These are phyloP conservation scores for Synergus itoensis DNA, from an alignment of 2,888 invertebrate genomes.

Conservation along the genomic window DNA sequence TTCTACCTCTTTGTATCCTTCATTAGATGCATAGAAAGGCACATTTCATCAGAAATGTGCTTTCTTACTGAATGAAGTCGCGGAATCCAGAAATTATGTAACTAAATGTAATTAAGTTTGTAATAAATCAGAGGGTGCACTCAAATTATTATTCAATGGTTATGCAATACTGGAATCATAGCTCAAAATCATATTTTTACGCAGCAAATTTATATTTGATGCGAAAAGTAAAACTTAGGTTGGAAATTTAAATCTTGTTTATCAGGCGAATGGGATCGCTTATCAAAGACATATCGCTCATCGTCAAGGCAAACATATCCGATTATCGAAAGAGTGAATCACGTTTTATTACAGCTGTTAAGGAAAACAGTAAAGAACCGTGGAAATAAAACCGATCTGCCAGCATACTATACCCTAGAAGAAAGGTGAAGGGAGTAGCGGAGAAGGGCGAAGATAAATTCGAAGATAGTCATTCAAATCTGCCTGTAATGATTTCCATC, in stretches of 20 bases:
- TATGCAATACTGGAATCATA: too few relatives aligned
- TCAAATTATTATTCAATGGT: neutral
- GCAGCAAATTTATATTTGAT: neutral
- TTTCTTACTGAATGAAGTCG: neutral
- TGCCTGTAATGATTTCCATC: conserved; percentile 77
- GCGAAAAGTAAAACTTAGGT: neutral
- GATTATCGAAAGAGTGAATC: conserved; percentile 37
- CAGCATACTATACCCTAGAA: conserved; percentile 43
- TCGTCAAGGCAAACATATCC: conserved; percentile 30
- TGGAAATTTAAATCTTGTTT: neutral
- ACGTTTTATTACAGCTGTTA: conserved; percentile 40
- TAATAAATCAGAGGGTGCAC: neutral
- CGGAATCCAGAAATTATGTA: neutral
- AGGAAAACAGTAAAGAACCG: conserved; percentile 39
- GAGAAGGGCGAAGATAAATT: conserved; percentile 69
- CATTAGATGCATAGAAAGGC: conserved; percentile 29
- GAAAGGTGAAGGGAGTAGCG: conserved; percentile 35
- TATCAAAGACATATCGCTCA: conserved; percentile 35
- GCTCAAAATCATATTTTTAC: neutral
- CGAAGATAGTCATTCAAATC: conserved; percentile 77
- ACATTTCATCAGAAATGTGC: neutral
- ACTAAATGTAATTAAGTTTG: neutral
- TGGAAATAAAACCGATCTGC: conserved; percentile 39
- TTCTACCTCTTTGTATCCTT: neutral
- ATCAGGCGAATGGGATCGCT: conserved; percentile 10